Base-by-base conservation (phyloP, 2,888 invertebrate species). In the Apotomis capreana region DNA sequence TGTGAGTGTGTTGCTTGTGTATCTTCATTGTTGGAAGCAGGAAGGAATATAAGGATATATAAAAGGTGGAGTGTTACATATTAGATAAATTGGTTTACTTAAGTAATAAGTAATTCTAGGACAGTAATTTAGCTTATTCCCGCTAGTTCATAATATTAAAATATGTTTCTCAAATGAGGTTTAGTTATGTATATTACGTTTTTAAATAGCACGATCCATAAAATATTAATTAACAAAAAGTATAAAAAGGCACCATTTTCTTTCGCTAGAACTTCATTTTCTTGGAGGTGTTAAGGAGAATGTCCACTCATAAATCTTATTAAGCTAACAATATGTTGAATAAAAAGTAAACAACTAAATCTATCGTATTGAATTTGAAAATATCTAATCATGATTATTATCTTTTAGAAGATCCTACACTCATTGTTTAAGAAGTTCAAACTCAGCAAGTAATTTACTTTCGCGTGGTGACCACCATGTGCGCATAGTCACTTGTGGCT, bases 201-300 rank as follows among this genome's bases (percentile, higher is more conserved):
- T 54, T 59, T 64, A 64, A 70, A 51, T 40, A 70, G 44, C 54
- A 13, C 58, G 68, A 63, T 63, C 68, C 37, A 46, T 71, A 68
- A 68, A 73, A 73, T 70, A 72, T 72, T 72, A 72, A 72, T 72
- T 72, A 72, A 72, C 68, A 68, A 72, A 72, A 71, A 71, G 61
- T 54, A 46, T 36, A 70, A 83, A 84, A 83, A 82, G 82, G 82
- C 82, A 80, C 78, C 80, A 81, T 84, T 84, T 83, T 83, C 82
- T 79, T 78, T 76, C 80, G 68, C 77, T 76, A 79, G 81, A 79
- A 81, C 79, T 83, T 82, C 82, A 84, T 86, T 84, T 72, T 83
- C 82, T 82, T 80, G 73, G 80, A 78, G 37, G 15, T 37, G 13
- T 64, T 59, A 81, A 63, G 83, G 10, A 49, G 55, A 74, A 40